Percentiles rank a stretch among this genome's conserved stretches.
These are phyloP conservation scores for Hoplostethus mediterraneus DNA, from an alignment of 2,797 vertebrate species.

Conservation along the genomic window DNA sequence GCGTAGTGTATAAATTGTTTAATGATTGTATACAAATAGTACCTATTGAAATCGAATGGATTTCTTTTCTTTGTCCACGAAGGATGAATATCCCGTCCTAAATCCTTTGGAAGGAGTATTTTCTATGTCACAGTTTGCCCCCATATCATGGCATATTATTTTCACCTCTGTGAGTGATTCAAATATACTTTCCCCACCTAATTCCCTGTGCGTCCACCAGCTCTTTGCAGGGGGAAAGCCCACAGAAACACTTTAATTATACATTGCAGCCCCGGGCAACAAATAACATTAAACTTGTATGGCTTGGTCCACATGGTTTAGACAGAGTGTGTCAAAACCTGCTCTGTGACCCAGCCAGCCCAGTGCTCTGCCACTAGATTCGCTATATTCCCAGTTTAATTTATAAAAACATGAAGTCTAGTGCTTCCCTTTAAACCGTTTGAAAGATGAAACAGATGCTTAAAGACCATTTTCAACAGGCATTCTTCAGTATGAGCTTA, in stretches of 20 bases:
- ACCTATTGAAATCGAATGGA: neutral
- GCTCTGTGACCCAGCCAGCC: conserved; percentile 61
- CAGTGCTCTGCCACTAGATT: conserved; percentile 21
- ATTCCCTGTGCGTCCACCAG: conserved; percentile 56
- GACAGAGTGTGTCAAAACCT: conserved; percentile 68
- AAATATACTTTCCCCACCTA: conserved; percentile 47
- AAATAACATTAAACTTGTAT: conserved; percentile 81
- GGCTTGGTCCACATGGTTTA: conserved; percentile 61
- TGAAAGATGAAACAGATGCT: conserved; percentile 4
- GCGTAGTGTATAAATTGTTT: neutral
- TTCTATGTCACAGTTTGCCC: conserved; percentile 14
- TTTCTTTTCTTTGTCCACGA: conserved; percentile 3
- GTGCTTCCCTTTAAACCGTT: conserved; percentile 21
- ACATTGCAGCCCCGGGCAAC: conserved; percentile 76
- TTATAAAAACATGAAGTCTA: conserved; percentile 25
- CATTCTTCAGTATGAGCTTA: neutral
- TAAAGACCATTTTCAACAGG: conserved; percentile 18
- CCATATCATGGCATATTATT: conserved; percentile 35
- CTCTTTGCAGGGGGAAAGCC: conserved; percentile 30
- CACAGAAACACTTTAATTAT: conserved; percentile 79
- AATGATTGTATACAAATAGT: neutral
- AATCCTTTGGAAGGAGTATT: neutral
- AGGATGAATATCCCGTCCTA: too few relatives aligned
- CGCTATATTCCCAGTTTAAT: conserved; percentile 41
- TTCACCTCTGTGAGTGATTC: conserved; percentile 39